phyloP scores from a whole-genome alignment of 2,113 vertebrate genomes.

The Microtus ochrogaster region DNA sequence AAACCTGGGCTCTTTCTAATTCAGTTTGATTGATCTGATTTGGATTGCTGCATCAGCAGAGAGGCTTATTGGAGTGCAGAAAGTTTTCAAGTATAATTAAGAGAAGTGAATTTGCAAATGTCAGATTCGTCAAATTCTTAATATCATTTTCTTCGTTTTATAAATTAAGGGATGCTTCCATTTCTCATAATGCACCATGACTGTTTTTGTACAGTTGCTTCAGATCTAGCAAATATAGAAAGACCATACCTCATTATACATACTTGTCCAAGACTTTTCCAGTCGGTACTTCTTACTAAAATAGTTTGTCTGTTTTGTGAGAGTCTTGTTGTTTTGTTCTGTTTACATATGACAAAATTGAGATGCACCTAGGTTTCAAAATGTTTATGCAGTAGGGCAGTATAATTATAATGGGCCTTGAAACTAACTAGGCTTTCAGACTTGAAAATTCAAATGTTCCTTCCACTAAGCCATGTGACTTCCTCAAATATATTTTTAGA shows the following conservation, averaged over 20 bases:
- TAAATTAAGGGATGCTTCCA: neutral
- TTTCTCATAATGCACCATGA: neutral
- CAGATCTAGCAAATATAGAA: neutral
- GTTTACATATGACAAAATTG: neutral
- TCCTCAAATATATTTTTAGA: conserved; percentile 37
- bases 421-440: conserved; percentile 41
- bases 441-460: conserved; percentile 40
- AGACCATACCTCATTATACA: neutral
- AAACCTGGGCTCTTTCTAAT: too few relatives aligned
- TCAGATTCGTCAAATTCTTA: neutral
- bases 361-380: neutral
- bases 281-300: neutral
- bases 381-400: neutral
- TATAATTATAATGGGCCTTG: neutral
- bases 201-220: neutral
- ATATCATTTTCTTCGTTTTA: neutral
- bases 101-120: neutral
- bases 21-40: too few relatives aligned
- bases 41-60: too few relatives aligned
- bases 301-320: neutral
- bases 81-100: neutral
- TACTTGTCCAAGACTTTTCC: neutral
- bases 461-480: conserved; percentile 33
- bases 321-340: neutral
- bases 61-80: too few relatives aligned